A percentile compares a stretch with the other conserved stretches of the same genome.
phyloP scores from a whole-genome alignment of 1,140 invertebrate species.

The Antheraea mylitta region DNA sequence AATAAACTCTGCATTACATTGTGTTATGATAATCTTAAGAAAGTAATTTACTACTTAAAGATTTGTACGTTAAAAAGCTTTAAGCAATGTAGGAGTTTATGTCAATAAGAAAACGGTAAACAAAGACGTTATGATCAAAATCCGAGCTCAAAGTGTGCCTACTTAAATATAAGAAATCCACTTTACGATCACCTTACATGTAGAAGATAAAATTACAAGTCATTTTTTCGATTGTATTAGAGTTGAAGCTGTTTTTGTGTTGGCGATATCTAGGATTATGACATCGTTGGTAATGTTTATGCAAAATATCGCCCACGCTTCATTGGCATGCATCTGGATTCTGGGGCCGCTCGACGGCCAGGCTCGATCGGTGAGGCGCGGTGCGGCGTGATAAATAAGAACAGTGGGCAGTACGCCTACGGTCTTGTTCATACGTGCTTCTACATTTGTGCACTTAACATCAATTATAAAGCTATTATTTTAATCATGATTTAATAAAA shows the following conservation, averaged over 20 bases:
- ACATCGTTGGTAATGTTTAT: slow-evolving; percentile 48
- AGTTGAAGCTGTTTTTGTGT: slow-evolving; percentile 10
- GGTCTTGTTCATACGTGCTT: slow-evolving; percentile 12
- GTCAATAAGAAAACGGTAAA: neutral
- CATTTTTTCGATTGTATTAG: slow-evolving; percentile 1
- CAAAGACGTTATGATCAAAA: neutral
- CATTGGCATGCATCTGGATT: slow-evolving; percentile 50
- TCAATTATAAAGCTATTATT: slow-evolving; percentile 4
- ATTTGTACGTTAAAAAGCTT: neutral
- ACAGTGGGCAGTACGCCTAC: slow-evolving; percentile 46
- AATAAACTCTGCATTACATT: neutral
- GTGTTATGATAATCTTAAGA: neutral
- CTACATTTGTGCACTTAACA: slow-evolving; percentile 12
- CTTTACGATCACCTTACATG: slow-evolving; percentile 8
- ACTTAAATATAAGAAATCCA: neutral
- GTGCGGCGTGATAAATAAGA: slow-evolving; percentile 32
- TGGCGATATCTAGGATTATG: slow-evolving; percentile 36
- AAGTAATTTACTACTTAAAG: neutral
- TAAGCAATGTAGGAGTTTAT: neutral
- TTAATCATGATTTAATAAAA: neutral
- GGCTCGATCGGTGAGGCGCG: too few relatives aligned
- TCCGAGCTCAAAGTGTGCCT: neutral
- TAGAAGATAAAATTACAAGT: slow-evolving; percentile 9
- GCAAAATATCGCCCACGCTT: slow-evolving; percentile 47
- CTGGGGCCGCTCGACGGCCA: neutral